Evolutionary conservation across 2,888 invertebrate species (phyloP).

Genomic region (Drosophila nr. fundita): DNA sequence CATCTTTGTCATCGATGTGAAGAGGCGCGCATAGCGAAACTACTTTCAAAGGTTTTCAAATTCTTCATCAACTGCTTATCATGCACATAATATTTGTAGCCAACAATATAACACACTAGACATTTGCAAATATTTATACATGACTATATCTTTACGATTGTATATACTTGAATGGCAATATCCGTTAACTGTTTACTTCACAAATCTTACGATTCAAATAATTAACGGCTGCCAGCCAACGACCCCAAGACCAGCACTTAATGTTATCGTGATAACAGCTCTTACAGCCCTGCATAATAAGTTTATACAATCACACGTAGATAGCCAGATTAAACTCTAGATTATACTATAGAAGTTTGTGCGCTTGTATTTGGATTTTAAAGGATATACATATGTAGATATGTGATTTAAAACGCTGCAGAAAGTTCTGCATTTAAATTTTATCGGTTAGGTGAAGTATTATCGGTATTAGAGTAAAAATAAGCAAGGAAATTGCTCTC

Average conservation of each 20-base stretch:
- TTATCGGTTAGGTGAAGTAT: too few relatives aligned
- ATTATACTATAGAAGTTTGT: not conserved
- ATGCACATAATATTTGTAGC: not conserved
- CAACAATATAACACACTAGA: not conserved
- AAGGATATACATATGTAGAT: not conserved
- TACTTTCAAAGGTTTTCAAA: not conserved
- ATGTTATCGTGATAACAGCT: conserved; percentile 4
- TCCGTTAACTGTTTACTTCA: conserved; percentile 37
- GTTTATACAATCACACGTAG: not conserved
- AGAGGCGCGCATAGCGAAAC: not conserved
- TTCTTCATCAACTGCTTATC: not conserved
- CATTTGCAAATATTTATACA: not conserved
- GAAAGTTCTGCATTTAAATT: not conserved
- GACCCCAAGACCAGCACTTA: not conserved
- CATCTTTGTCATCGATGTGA: not conserved
- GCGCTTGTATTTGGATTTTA: not conserved
- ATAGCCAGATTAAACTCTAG: not conserved
- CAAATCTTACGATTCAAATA: conserved; percentile 57
- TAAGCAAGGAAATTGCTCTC: not conserved
- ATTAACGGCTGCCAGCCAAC: conserved; percentile 29
- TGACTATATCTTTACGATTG: not conserved
- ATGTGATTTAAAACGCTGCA: not conserved
- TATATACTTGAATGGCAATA: conserved; percentile 1
- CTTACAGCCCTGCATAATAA: not conserved
- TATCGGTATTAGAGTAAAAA: not conserved